Evolutionary conservation across 2,888 invertebrate species (phyloP).

Genomic region (Drosophila eohydei): DNA sequence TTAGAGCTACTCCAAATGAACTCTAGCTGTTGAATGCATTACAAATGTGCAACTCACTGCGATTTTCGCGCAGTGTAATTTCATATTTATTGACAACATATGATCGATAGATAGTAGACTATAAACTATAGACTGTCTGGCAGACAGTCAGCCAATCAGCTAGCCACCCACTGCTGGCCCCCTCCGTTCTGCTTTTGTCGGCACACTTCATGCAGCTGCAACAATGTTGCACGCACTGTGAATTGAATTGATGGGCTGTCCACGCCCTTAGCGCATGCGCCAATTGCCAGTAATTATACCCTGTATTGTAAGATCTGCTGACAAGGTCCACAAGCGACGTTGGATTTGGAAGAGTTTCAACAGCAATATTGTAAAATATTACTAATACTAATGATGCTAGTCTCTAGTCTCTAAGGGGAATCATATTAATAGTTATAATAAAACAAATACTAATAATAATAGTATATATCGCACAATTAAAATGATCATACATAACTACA

Average conservation of each 20-base stretch:
- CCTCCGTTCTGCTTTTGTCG: neutral
- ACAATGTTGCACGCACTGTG: conserved; percentile 34
- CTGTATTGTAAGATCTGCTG: neutral
- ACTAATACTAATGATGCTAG: too few relatives aligned
- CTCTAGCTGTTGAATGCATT: neutral
- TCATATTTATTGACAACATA: conserved; percentile 9
- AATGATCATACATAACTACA: neutral
- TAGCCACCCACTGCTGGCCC: conserved; percentile 21
- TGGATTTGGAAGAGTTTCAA: too few relatives aligned
- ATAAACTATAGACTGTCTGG: neutral
- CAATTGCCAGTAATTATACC: conserved; percentile 32
- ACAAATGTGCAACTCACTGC: neutral
- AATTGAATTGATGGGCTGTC: conserved; percentile 5
- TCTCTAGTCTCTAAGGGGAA: neutral
- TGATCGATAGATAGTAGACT: conserved; percentile 13
- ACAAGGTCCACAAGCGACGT: too few relatives aligned
- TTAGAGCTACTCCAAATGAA: neutral
- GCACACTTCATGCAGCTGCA: conserved; percentile 17
- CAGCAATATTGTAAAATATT: too few relatives aligned
- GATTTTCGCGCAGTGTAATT: conserved; percentile 17
- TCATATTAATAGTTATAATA: neutral
- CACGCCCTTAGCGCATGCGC: conserved; percentile 50
- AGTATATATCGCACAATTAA: neutral
- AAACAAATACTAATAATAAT: neutral
- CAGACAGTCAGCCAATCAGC: neutral